Evolutionary conservation across 1,140 invertebrate species (phyloP).

Genomic region (Paraescarpia echinospica): DNA sequence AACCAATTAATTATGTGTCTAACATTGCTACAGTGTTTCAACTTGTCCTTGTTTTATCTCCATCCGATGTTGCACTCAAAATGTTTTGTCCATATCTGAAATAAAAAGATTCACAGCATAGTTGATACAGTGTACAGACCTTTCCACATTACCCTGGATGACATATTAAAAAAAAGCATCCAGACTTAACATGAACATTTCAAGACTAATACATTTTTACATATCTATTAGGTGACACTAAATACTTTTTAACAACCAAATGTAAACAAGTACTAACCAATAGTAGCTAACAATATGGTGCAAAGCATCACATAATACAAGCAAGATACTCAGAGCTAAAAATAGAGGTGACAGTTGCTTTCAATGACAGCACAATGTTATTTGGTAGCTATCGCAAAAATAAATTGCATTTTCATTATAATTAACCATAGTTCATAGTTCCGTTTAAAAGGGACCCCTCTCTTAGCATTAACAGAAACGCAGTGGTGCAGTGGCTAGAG

Average conservation of each 20-base stretch:
- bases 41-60: not conserved
- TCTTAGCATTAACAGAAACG: too few species aligned
- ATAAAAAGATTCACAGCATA: not conserved
- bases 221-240: not conserved
- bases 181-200: not conserved
- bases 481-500: too few species aligned
- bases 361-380: too few species aligned
- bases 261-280: too few species aligned
- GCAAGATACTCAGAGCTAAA: not conserved
- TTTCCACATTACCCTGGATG: not conserved
- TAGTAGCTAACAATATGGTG: not conserved
- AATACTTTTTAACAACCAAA: not conserved
- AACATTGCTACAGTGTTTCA: not conserved
- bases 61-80: not conserved
- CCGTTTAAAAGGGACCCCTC: too few species aligned
- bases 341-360: not conserved
- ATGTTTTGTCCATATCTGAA: slow-evolving; percentile 12
- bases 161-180: not conserved
- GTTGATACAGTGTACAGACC: not conserved
- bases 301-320: not conserved
- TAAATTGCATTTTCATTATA: too few species aligned
- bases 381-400: too few species aligned
- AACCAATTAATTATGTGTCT: not conserved
- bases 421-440: not conserved
- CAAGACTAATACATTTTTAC: not conserved